phyloP scores from a whole-genome alignment of 2,797 vertebrate genomes.

The Alosa sapidissima region DNA sequence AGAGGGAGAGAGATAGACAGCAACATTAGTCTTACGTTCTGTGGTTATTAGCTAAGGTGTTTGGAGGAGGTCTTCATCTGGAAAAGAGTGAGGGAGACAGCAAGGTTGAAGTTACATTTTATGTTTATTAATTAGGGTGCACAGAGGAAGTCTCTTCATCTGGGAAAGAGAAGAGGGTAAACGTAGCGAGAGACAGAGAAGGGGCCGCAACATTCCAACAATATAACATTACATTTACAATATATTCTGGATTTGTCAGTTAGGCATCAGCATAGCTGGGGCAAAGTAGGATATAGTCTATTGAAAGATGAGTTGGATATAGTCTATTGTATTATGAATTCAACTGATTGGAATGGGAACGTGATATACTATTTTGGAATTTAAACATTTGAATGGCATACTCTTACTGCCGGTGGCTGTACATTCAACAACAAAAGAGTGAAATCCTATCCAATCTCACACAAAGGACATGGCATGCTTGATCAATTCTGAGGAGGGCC shows the following conservation, averaged over 20 bases:
- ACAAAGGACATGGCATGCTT: not conserved
- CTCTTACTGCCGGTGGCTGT: not conserved
- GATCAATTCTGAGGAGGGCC: not conserved
- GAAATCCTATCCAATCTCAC: not conserved
- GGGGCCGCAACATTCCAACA: too few relatives aligned
- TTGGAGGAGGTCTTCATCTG: not conserved
- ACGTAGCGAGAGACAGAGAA: too few relatives aligned
- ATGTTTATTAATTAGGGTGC: too few relatives aligned
- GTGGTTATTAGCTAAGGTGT: not conserved
- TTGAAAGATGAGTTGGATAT: not conserved
- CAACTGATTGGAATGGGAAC: not conserved
- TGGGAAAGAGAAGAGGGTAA: not conserved
- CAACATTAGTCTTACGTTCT: not conserved
- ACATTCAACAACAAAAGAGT: not conserved
- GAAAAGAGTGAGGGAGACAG: not conserved
- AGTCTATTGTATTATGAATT: not conserved
- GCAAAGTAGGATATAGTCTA: not conserved
- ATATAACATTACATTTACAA: too few relatives aligned
- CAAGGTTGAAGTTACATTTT: not conserved
- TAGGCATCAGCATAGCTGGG: not conserved
- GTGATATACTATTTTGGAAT: not conserved
- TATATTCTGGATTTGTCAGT: not conserved
- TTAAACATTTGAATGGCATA: not conserved
- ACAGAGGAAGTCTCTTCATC: too few relatives aligned
- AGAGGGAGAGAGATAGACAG: constrained; percentile 1